These are phyloP conservation scores for Sandelia bainsii DNA, from an alignment of 2,797 vertebrate species.

Conservation along the genomic window DNA sequence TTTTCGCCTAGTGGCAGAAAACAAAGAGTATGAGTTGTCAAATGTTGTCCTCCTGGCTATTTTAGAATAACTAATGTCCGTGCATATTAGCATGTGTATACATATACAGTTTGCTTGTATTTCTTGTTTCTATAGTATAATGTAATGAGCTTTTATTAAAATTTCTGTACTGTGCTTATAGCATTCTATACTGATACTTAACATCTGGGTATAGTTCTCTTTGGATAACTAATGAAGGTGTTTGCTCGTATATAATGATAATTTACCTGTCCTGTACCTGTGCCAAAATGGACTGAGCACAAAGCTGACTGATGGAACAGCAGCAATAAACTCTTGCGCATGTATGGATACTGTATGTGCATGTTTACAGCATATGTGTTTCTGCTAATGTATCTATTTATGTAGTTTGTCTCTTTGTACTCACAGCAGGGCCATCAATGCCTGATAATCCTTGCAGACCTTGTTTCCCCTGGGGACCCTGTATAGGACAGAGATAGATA, in stretches of 20 bases:
- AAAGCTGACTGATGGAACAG: background rate
- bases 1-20: slow-evolving; percentile 7
- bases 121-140: background rate
- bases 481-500: slow-evolving; percentile 45
- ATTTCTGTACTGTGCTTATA: background rate
- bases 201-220: background rate
- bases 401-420: slow-evolving; percentile 60
- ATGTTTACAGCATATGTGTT: background rate
- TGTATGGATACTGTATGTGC: background rate
- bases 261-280: background rate
- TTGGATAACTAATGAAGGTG: background rate
- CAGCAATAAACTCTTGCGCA: background rate
- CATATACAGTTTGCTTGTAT: background rate
- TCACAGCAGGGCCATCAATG: slow-evolving; percentile 91
- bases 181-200: background rate
- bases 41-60: slow-evolving; percentile 7
- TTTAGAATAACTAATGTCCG: background rate
- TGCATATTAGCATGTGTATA: background rate
- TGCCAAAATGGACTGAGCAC: background rate
- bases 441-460: slow-evolving; percentile 90
- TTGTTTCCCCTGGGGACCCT: slow-evolving; percentile 90
- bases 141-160: background rate
- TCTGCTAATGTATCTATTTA: slow-evolving; percentile 11
- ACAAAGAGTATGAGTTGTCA: slow-evolving; percentile 5
- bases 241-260: too few relatives aligned